Conservation (phyloP, 2,888 invertebrate genomes). For the Stramonita haemastoma region DNA sequence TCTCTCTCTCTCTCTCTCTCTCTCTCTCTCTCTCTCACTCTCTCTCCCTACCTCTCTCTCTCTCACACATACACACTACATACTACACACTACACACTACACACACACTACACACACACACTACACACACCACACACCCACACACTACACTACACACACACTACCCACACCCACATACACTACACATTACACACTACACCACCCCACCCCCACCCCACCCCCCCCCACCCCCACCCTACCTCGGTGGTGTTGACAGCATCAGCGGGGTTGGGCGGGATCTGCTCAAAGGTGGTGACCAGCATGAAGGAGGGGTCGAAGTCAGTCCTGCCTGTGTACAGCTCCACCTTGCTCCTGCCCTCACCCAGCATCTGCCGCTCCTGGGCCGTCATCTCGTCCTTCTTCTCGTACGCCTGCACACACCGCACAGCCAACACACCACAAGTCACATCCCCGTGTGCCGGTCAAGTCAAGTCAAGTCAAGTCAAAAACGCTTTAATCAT, state of each 20-base stretch:
- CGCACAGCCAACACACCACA: too few relatives aligned
- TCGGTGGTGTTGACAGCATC: neutral
- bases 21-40: neutral
- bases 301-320: constrained; percentile 33
- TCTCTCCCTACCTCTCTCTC: neutral
- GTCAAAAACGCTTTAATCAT: too few relatives aligned
- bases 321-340: neutral
- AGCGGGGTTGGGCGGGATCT: constrained; percentile 35
- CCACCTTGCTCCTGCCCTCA: constrained; percentile 14
- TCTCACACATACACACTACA: neutral
- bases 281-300: constrained; percentile 40
- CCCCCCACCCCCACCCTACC: constrained; percentile 28
- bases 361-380: neutral
- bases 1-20: too few relatives aligned
- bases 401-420: constrained; percentile 34
- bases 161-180: too few relatives aligned
- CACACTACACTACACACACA: too few relatives aligned
- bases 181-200: too few relatives aligned
- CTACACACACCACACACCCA: too few relatives aligned
- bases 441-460: too few relatives aligned
- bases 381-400: neutral
- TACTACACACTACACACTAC: too few relatives aligned
- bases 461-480: too few relatives aligned
- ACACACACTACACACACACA: too few relatives aligned
- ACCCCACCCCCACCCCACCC: too few relatives aligned